Percentiles rank a stretch among this genome's conserved stretches.
Conservation (phyloP, 2,888 invertebrate species). For the Phalangium opilio region DNA sequence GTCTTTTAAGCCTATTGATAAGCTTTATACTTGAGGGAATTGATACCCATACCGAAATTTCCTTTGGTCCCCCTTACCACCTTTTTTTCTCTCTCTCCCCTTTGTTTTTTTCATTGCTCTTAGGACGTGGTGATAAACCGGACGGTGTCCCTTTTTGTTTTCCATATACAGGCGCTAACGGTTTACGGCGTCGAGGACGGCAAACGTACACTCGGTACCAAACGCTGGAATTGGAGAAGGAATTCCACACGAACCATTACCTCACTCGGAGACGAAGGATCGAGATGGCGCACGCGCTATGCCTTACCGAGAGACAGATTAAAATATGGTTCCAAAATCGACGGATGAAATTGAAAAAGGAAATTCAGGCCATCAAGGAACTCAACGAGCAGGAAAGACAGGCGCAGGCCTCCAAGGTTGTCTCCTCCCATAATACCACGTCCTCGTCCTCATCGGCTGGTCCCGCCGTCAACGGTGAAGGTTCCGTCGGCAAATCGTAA, state of each 20-base stretch:
- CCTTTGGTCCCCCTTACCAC: too few species aligned
- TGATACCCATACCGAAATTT: too few species aligned
- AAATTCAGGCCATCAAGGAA: slow-evolving; percentile 80
- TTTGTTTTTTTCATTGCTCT: too few species aligned
- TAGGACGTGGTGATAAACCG: too few species aligned
- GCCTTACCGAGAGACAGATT: slow-evolving; percentile 89
- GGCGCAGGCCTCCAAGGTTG: slow-evolving; percentile 57
- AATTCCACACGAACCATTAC: slow-evolving; percentile 95
- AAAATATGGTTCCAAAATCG: slow-evolving; percentile 86
- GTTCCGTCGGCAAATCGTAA: too few species aligned
- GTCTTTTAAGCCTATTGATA: too few species aligned
- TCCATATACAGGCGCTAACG: slow-evolving; percentile 61
- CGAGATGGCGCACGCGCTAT: slow-evolving; percentile 90
- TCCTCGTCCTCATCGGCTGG: too few species aligned
- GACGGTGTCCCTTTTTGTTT: too few species aligned
- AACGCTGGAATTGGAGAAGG: slow-evolving; percentile 92
- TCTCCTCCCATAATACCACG: too few species aligned
- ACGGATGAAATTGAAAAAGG: slow-evolving; percentile 92
- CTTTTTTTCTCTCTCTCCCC: too few species aligned
- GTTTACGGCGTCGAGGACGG: slow-evolving; percentile 79
- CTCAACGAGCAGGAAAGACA: slow-evolving; percentile 17
- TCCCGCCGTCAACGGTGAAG: too few species aligned
- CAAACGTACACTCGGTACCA: slow-evolving; percentile 98
- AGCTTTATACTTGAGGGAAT: too few species aligned
- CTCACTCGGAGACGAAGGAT: slow-evolving; percentile 87